A percentile compares a stretch with the other conserved stretches of the same genome.
Evolutionary conservation across 2,797 vertebrate genomes (phyloP).

Genomic region (Argentina silus): DNA sequence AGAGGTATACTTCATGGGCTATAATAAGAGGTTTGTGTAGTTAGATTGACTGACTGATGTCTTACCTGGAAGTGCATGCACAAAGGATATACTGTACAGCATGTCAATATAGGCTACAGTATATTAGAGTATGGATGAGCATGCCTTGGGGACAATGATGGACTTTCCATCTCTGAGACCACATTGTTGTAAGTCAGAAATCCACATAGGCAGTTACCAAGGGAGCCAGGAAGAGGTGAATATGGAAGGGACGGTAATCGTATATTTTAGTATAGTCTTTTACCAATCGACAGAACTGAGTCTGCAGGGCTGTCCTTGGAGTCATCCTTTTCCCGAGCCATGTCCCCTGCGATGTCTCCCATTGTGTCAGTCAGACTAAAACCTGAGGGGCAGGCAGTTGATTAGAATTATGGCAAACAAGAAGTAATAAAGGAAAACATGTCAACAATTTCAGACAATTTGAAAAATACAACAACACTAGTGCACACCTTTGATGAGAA

Average conservation of each 20-base stretch:
- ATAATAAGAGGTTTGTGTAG: not conserved
- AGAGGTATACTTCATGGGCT: not conserved
- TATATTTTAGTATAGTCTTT: too few relatives aligned
- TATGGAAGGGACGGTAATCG: too few relatives aligned
- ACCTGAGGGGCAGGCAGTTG: conserved; percentile 31
- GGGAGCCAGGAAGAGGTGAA: not conserved
- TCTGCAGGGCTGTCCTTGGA: not conserved
- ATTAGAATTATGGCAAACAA: not conserved
- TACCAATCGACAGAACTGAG: not conserved
- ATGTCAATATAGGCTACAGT: not conserved
- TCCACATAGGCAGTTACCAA: not conserved
- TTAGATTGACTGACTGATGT: not conserved
- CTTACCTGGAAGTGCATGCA: too few relatives aligned
- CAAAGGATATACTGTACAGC: too few relatives aligned
- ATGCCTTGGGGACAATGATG: not conserved
- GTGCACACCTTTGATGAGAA: too few relatives aligned
- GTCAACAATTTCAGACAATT: too few relatives aligned
- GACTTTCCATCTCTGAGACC: not conserved
- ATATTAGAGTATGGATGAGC: too few relatives aligned
- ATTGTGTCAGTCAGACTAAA: conserved; percentile 39
- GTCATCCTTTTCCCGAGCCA: not conserved
- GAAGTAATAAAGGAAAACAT: not conserved
- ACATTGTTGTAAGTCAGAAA: not conserved
- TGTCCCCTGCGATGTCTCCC: conserved; percentile 37
- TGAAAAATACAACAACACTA: too few relatives aligned